Evolutionary conservation across 1,140 invertebrate genomes (phyloP), one percentile per base, ranked within the genome.

Genomic region (Caenorhabditis remanei): DNA sequence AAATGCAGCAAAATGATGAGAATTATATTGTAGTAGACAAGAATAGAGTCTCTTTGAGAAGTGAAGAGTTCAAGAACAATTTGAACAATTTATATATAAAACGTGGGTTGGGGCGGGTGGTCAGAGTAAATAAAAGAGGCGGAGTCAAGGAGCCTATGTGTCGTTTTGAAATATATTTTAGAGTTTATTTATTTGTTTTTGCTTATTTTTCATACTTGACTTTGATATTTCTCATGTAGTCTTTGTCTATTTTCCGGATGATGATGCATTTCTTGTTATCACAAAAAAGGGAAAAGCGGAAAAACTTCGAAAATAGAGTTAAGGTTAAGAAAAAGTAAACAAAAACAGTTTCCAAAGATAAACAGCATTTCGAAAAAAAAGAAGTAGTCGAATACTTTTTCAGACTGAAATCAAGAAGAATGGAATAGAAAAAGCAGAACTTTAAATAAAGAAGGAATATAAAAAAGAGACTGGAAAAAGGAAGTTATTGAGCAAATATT

Each of bases 81-180:
- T 32, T 32, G 71, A 50, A 46, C 71, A 79, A 79, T 79, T 79
- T 79, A 79, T 50, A 79, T 79, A 67, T 14, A 50, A 79, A 48
- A 14, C 40, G 67, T 48, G 67, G 67, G 67, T 46, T 46, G 67
- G 63, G 32, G 63, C 13, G 40, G 71, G 46, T 79, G 71, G 71
- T 79, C 71, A 79, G 46, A 79, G 71, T 53, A 79, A 79, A 79
- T 79, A 79, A 79, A 79, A 50, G 61, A n/a, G 71, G 71, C 71
- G 71, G 71, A 79, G 71, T n/a, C 46, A 11, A 24, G 32, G 7
- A 24, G 50, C 13, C 43, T 75, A 46, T 46, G 40, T 75, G 67
- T 48, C 19, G 41, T 75, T 75, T 75, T 46, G 40, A 46, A 75
- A 75, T 75, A 65, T 65, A 40, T 32, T 32, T 13, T 16, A 16